Percentiles rank a stretch among this genome's conserved stretches.
phyloP scores from a whole-genome alignment of 2,888 invertebrate species.

The Tiphia femorata region DNA sequence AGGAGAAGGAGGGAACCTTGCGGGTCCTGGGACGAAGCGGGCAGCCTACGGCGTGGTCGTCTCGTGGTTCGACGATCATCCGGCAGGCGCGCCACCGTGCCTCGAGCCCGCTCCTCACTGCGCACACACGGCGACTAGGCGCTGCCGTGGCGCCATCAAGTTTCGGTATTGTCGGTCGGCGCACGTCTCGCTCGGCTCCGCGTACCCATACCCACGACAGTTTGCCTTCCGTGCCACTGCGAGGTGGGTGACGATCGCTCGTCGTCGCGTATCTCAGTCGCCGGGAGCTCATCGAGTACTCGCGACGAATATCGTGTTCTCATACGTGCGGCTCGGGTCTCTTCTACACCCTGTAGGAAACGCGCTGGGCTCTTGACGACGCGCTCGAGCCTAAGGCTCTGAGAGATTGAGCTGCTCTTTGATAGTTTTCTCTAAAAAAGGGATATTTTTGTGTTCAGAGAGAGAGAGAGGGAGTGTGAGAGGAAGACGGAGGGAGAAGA shows the following conservation, averaged over 20 bases:
- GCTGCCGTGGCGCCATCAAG: constrained; percentile 42
- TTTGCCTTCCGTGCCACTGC: constrained; percentile 36
- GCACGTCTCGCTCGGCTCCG: constrained; percentile 13
- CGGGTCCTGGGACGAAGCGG: too few species aligned
- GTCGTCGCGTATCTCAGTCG: constrained; percentile 5
- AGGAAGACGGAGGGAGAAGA: too few species aligned
- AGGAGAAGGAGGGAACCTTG: too few species aligned
- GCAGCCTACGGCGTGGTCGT: too few species aligned
- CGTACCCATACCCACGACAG: constrained; percentile 29
- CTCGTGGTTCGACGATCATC: neutral
- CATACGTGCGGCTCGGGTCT: neutral
- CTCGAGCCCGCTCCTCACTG: neutral
- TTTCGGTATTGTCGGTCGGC: constrained; percentile 21
- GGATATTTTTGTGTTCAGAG: too few species aligned
- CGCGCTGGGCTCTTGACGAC: too few species aligned
- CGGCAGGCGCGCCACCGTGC: neutral
- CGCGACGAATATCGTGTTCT: neutral
- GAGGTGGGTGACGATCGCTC: constrained; percentile 20
- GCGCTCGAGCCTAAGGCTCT: too few species aligned
- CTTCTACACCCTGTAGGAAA: too few species aligned
- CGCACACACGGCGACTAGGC: neutral
- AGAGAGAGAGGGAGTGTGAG: too few species aligned
- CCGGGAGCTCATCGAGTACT: too few species aligned
- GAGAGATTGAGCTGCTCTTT: too few species aligned
- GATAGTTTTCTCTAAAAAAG: too few species aligned